Evolutionary conservation across 2,797 vertebrate species (phyloP).

Genomic region (Artibeus lituratus): DNA sequence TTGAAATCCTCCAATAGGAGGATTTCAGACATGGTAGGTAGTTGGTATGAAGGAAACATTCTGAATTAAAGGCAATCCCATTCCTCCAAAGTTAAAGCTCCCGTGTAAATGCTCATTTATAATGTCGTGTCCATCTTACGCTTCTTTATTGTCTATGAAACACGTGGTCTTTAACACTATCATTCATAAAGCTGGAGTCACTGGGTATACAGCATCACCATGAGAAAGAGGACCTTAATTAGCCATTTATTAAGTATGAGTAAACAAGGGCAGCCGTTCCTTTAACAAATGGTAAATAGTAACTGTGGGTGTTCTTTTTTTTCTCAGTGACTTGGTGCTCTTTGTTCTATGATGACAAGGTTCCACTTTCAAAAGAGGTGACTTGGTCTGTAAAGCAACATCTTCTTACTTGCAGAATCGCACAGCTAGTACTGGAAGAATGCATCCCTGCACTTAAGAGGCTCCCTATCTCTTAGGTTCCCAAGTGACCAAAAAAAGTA

Average conservation of each 20-base stretch:
- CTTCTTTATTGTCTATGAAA: not conserved
- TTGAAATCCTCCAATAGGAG: not conserved
- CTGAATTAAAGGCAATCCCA: not conserved
- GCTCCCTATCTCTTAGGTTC: not conserved
- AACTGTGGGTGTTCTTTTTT: not conserved
- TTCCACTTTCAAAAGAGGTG: slow-evolving; percentile 12
- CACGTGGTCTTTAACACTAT: not conserved
- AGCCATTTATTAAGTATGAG: slow-evolving; percentile 2
- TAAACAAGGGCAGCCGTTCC: not conserved
- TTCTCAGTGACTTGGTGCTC: not conserved
- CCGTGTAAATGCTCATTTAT: not conserved
- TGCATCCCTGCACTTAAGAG: not conserved
- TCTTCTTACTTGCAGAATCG: not conserved
- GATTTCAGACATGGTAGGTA: not conserved
- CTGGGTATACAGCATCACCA: not conserved
- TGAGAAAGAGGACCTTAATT: not conserved
- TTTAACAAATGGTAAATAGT: slow-evolving; percentile 1
- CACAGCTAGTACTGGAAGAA: not conserved
- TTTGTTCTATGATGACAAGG: slow-evolving; percentile 48
- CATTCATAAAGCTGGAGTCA: not conserved
- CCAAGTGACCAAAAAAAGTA: not conserved
- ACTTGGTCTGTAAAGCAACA: not conserved
- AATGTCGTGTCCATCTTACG: not conserved
- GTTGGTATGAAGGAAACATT: not conserved
- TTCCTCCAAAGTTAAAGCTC: not conserved